Evolutionary conservation across 2,888 invertebrate genomes (phyloP), one percentile per base, ranked within the genome.

Genomic region (Asteroscopus sphinx): DNA sequence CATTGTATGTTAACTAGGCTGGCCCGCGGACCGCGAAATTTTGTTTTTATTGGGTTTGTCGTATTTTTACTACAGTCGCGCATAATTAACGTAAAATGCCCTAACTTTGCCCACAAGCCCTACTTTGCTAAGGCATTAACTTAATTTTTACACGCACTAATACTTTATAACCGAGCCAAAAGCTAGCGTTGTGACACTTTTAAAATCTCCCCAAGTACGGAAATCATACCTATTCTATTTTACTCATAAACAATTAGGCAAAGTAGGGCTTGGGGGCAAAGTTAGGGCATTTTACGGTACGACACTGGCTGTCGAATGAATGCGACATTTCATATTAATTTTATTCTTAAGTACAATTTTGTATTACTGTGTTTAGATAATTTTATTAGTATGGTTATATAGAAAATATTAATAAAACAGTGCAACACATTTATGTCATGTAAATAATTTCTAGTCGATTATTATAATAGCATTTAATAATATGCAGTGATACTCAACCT

Each of bases 291-390:
- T n/a, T n/a, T n/a, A n/a, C n/a, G n/a, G n/a, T 32, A 25, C 4
- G 7, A 21, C 16, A 36, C 25, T 16, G 1, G 13, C 4, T 65
- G 32, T 26, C 17, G 0, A 3, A 2, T 15, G 12, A 2, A 42
- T 39, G 13, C 9, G 17, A 13, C 12, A 13, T 11, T 21, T 21
- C 21, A 13, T 13, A 21, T 13, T 26, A 5, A 32, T 58, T 13
- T 41, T 26, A 5, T 26, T 58, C n/a, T 41, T 65, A 32, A 65
- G 57, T 65, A 69, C 65, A 66, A 64, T 61, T 62, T 36, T 48
- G 11, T 33, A 37, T 44, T 16, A 25, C 16, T 60, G 33, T 48
- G 16, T 13, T 63, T 45, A 46, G 25, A 36, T 7, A 52, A 59
- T 15, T 41, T 45, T 21, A 15, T 17, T 35, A 17, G 26, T 26